Evolutionary conservation across 2,797 vertebrate species (phyloP), one percentile per base, ranked within the genome.

Genomic region (Chrysocyon brachyurus): DNA sequence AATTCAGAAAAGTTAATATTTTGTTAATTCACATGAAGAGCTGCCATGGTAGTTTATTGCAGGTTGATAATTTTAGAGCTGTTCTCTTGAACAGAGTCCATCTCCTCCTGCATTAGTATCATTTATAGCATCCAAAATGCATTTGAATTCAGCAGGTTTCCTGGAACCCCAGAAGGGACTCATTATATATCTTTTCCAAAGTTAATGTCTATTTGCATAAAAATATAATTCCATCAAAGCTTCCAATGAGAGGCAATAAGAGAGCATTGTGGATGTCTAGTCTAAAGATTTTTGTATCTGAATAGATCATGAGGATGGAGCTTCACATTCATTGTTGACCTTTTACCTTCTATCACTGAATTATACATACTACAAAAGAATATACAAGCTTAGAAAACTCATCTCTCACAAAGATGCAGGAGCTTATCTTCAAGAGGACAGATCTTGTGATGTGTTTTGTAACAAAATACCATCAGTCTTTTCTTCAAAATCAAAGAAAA

Each of bases 161-260:
- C 85, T 70, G 82, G 70, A 97, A 96, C 90, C 72, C 91, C 90
- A 94, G 87, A 97, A 97, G 87, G 77, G 81, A 97, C 57, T 97
- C 93, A 96, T 96, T 97, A 86, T 46, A 66, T 68, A 82, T 89
- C 92, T 94, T 97, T 94, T 87, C 78, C 85, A 96, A 97, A 97
- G 86, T 85, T 89, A 96, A 95, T 96, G 92, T 87, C 87, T 78
- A 96, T 98, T 97, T 97, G 94, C 94, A 97, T 95, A 94, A 97
- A 98, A 96, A 94, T 92, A 93, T 78, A 92, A 95, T 97, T 95
- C 75, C 73, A 91, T 91, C 97, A 59, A 31, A 84, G 95, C 82
- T 96, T 96, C 94, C 92, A 97, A 92, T 93, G 82, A 91, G 82
- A 95, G 68, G 49, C 22, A 63, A 85, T 12, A 86, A 79, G 36